Evolutionary conservation across 2,113 vertebrate genomes (phyloP).

Genomic region (Boulengerochromis microlepis): DNA sequence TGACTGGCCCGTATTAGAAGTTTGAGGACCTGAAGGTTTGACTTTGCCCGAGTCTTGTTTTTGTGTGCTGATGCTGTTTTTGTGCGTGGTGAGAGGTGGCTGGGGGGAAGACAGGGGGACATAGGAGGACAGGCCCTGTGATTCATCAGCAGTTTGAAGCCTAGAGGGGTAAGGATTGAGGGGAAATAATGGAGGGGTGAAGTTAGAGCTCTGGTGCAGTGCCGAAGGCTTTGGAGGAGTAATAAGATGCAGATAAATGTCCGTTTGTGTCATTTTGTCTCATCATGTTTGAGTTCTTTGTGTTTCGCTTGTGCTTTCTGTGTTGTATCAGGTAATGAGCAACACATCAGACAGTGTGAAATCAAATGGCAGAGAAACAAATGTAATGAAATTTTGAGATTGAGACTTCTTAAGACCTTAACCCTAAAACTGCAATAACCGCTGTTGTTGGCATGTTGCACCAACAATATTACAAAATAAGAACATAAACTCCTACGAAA

Average conservation of each 20-base stretch:
- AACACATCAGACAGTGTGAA: not conserved
- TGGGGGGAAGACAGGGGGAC: conserved; percentile 7
- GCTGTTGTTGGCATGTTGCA: not conserved
- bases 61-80: not conserved
- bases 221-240: not conserved
- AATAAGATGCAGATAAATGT: conserved; percentile 16
- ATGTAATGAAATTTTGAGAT: not conserved
- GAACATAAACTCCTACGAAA: conserved; percentile 20
- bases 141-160: conserved; percentile 47
- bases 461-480: not conserved
- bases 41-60: conserved; percentile 5
- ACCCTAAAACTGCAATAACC: not conserved
- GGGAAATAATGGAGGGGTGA: conserved; percentile 64
- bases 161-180: conserved; percentile 62
- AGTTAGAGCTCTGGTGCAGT: conserved; percentile 33
- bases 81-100: conserved; percentile 9
- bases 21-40: not conserved
- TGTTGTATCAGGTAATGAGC: not conserved
- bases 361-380: not conserved
- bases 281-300: conserved; percentile 1
- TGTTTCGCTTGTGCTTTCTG: conserved; percentile 20
- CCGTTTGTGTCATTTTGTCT: not conserved
- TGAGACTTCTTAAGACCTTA: not conserved
- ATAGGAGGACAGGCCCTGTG: conserved; percentile 1
- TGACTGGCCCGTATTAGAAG: not conserved